Percentiles rank a stretch among this genome's conserved stretches.
Evolutionary conservation across 1,140 invertebrate genomes (phyloP).

Genomic region (Hylyphantes graminicola): DNA sequence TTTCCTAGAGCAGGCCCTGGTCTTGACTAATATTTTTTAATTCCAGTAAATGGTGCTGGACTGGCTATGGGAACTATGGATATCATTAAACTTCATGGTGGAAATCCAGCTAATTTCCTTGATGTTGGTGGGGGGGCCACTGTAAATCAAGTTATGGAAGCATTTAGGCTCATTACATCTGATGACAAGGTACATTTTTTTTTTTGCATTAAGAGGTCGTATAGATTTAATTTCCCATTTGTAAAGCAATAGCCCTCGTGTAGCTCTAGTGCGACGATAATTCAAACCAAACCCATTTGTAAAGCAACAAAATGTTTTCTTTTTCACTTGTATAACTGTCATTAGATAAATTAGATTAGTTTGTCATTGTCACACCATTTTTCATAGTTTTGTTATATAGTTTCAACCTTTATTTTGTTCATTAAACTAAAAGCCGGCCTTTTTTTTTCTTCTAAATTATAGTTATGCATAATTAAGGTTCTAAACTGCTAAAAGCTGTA

Average conservation of each 20-base stretch:
- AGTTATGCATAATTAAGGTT: no score
- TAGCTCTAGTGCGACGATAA: no score
- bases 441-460: no score
- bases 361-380: no score
- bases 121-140: slow-evolving; percentile 97
- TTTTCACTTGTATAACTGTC: neutral
- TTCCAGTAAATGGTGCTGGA: slow-evolving; percentile 94
- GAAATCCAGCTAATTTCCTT: slow-evolving; percentile 94
- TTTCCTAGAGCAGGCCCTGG: no score
- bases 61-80: slow-evolving; percentile 99
- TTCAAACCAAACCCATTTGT: neutral
- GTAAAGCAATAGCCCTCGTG: no score
- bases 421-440: no score
- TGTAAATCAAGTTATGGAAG: slow-evolving; percentile 84
- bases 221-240: neutral
- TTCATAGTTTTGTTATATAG: no score
- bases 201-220: neutral
- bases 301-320: neutral
- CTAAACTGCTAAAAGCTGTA: no score
- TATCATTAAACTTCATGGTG: slow-evolving; percentile 93
- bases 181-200: slow-evolving; percentile 72
- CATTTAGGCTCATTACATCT: slow-evolving; percentile 91
- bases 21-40: neutral
- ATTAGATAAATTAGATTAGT: neutral
- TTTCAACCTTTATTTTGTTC: no score